Conservation (phyloP, 2,888 invertebrate species). For the Lasius fuliginosus region DNA sequence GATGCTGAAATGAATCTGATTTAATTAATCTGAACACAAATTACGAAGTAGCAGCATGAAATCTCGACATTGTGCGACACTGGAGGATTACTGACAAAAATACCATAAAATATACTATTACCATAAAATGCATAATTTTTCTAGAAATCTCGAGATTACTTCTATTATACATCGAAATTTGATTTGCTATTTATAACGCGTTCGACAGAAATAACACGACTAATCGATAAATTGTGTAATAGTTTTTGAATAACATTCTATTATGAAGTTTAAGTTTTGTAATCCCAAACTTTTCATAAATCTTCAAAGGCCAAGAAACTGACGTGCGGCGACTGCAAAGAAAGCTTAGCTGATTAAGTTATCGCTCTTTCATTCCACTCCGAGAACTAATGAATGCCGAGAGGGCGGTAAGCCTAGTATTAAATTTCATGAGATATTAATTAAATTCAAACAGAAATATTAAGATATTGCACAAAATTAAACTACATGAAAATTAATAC, state of each 20-base stretch:
- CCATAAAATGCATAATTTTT: not conserved
- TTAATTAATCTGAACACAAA: slow-evolving; percentile 17
- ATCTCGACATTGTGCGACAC: not conserved
- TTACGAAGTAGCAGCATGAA: slow-evolving; percentile 1
- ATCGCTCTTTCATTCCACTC: slow-evolving; percentile 41
- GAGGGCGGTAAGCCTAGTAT: slow-evolving; percentile 47
- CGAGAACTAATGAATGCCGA: slow-evolving; percentile 52
- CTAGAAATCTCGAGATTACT: not conserved
- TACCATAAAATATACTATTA: not conserved
- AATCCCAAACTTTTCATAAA: slow-evolving; percentile 37
- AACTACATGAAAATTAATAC: not conserved
- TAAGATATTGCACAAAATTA: slow-evolving; percentile 35
- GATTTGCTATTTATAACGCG: not conserved
- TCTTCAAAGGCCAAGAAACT: slow-evolving; percentile 44
- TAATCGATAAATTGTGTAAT: not conserved
- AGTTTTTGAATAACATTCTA: not conserved
- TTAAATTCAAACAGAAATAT: slow-evolving; percentile 49
- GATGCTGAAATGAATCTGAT: not conserved
- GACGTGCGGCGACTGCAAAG: slow-evolving; percentile 43
- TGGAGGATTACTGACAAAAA: not conserved
- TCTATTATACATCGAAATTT: not conserved
- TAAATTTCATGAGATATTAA: slow-evolving; percentile 54
- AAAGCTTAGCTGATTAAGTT: slow-evolving; percentile 54
- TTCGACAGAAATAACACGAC: not conserved
- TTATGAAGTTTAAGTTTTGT: slow-evolving; percentile 21